These are phyloP conservation scores for Coracias cyanogaster DNA, from an alignment of 2,797 vertebrate species.

Conservation along the genomic window DNA sequence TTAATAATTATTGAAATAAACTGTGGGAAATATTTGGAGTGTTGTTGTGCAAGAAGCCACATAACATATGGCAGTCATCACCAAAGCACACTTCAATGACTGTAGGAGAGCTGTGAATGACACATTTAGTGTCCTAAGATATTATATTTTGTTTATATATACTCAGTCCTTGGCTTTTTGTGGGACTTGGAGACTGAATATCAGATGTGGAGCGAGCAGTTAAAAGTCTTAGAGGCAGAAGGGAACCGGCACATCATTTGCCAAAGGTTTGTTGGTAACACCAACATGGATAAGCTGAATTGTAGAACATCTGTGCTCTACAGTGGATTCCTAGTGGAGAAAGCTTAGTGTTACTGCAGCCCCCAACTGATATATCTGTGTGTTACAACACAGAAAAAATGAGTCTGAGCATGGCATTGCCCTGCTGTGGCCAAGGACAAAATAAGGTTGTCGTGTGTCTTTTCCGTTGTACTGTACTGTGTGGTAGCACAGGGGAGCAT, in stretches of 20 bases:
- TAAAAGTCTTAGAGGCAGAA: not conserved
- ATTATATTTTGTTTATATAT: not conserved
- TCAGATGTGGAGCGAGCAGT: not conserved
- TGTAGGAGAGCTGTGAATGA: conserved; percentile 43
- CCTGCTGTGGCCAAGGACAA: not conserved
- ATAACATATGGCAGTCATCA: conserved; percentile 51
- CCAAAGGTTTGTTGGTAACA: not conserved
- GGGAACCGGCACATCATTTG: not conserved
- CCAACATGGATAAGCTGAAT: not conserved
- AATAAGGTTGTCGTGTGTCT: not conserved
- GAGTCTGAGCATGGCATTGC: not conserved
- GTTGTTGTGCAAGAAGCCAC: not conserved
- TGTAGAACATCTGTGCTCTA: not conserved
- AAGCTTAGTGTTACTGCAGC: not conserved
- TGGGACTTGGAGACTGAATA: not conserved
- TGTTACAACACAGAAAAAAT: not conserved
- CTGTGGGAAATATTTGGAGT: conserved; percentile 42
- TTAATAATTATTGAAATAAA: conserved; percentile 40
- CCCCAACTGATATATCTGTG: rapidly evolving
- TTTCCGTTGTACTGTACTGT: not conserved
- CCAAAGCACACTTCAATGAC: conserved; percentile 1
- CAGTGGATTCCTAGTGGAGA: not conserved
- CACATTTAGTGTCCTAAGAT: conserved; percentile 11
- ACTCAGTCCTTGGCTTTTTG: not conserved
- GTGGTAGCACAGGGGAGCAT: not conserved